Evolutionary conservation across 2,797 vertebrate species (phyloP).

Genomic region (Menidia menidia): DNA sequence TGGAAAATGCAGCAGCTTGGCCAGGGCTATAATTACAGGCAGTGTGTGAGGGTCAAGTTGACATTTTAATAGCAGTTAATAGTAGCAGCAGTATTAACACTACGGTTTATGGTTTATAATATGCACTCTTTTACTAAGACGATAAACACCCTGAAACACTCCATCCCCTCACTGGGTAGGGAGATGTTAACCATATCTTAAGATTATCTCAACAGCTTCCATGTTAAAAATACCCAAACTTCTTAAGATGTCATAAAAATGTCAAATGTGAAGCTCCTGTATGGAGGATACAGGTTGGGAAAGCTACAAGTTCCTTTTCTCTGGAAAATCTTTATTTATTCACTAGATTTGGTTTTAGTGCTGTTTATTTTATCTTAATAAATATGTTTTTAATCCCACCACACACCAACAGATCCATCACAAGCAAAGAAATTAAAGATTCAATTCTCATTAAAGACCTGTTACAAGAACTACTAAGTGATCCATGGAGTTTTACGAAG

Average conservation of each 20-base stretch:
- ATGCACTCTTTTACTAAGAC: constrained; percentile 7
- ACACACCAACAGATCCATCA: constrained; percentile 3
- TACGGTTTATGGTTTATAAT: not conserved
- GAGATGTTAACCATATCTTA: no score
- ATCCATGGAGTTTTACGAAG: not conserved
- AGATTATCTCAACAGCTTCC: not conserved
- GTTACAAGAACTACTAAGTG: not conserved
- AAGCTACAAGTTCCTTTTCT: constrained; percentile 44
- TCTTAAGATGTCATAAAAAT: constrained; percentile 39
- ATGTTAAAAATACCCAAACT: constrained; percentile 16
- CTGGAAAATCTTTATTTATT: constrained; percentile 52
- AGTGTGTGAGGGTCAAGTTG: constrained; percentile 23
- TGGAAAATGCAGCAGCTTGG: constrained; percentile 2
- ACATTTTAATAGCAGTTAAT: constrained; percentile 27
- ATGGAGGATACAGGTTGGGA: constrained; percentile 37
- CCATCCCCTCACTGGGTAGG: not conserved
- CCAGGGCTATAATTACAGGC: constrained; percentile 28
- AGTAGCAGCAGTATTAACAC: not conserved
- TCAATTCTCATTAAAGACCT: not conserved
- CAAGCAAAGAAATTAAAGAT: constrained; percentile 18
- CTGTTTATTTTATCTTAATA: constrained; percentile 44
- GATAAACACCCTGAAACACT: constrained; percentile 1
- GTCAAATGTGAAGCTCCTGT: constrained; percentile 38
- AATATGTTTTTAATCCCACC: constrained; percentile 12
- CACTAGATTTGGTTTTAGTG: constrained; percentile 39